Conservation (phyloP, 2,888 invertebrate genomes). For the Caenorhabditis sulstoni region DNA sequence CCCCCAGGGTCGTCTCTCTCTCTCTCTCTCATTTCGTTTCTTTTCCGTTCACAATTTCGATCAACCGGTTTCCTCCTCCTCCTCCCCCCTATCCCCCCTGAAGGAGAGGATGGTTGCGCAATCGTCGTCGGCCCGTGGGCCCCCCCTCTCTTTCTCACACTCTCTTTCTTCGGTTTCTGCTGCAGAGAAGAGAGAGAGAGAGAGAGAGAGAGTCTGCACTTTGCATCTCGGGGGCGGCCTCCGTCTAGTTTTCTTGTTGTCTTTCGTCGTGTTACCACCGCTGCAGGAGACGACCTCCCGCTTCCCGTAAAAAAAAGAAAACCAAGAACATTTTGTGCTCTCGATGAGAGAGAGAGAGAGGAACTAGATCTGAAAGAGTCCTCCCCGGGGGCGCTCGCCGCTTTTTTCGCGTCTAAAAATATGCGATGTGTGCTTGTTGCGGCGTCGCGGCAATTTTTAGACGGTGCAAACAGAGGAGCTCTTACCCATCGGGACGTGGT, state of each 20-base stretch:
- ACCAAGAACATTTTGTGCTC: no score
- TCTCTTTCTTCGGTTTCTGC: no score
- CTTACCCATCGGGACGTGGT: slow-evolving; percentile 6
- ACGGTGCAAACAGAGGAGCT: slow-evolving; percentile 5
- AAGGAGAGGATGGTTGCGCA: slow-evolving; percentile 54
- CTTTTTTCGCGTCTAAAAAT: no score
- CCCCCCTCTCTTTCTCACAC: slow-evolving; percentile 42
- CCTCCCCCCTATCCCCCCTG: slow-evolving; percentile 15
- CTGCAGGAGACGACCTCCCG: no score
- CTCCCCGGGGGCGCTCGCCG: no score
- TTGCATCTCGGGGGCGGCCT: slow-evolving; percentile 20
- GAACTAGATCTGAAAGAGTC: no score
- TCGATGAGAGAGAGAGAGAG: no score
- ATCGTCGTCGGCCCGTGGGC: slow-evolving; percentile 11
- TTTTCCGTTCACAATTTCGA: slow-evolving; percentile 53
- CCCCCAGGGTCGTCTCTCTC: slow-evolving; percentile 9
- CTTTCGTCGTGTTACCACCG: not conserved
- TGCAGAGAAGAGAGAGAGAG: slow-evolving; percentile 25
- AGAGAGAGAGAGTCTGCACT: slow-evolving; percentile 34
- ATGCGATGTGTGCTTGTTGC: no score
- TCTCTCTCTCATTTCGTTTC: slow-evolving; percentile 31
- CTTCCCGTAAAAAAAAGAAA: no score
- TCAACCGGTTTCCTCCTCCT: slow-evolving; percentile 46
- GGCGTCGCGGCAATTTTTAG: slow-evolving; percentile 47
- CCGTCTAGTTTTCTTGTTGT: slow-evolving; percentile 15